Base-by-base conservation (phyloP, 2,888 invertebrate species). In the Autographa pulchrina region DNA sequence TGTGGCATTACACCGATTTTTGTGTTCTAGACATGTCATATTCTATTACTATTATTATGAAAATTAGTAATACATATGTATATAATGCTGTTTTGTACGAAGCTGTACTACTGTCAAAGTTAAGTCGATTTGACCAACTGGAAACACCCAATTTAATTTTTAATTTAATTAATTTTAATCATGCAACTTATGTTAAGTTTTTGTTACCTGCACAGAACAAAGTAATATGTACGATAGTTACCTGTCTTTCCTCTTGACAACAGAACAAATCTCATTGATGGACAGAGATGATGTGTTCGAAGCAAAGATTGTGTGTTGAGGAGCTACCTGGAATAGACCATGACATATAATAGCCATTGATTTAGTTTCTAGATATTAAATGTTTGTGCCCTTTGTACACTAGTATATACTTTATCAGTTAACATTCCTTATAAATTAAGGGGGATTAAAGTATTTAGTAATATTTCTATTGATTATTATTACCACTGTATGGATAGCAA, bases 201-300 rank as follows among this genome's bases (percentile, higher is more conserved):
- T 25, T 25, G 25, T 25, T 25, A 25, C 3, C 25, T 25, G 25
- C 25, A 25, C 25, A 25, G 25, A 25, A 3, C 25, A 25, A 25
- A 25, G 25, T 25, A 25, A 25, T 25, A 25, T 35, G 6, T 6
- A 35, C 3, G 6, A 8, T 35, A 5, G n/a, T 48, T 80, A 96
- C 96, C 96, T 96, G 86, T 97, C 97, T 87, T 97, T 97, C 78
- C 98, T 96, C 66, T 97, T 96, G 35, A 98, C 97, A 3, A 97
- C 96, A 5, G 96, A 96, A 0, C 98, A 98, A 85, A 99, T 99
- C 85, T 98, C 98, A 71, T 96, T 96, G 77, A 99, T 97, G 0
- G 98, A 97, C 63, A 99, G 96, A 0, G 99, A 99, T 1, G 99
- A 99, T 0, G 99, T 99, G 90, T 99, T 99, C 8, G 98, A 98